Base-by-base conservation (phyloP, 2,888 invertebrate genomes). In the Malthinus flaveolus region DNA sequence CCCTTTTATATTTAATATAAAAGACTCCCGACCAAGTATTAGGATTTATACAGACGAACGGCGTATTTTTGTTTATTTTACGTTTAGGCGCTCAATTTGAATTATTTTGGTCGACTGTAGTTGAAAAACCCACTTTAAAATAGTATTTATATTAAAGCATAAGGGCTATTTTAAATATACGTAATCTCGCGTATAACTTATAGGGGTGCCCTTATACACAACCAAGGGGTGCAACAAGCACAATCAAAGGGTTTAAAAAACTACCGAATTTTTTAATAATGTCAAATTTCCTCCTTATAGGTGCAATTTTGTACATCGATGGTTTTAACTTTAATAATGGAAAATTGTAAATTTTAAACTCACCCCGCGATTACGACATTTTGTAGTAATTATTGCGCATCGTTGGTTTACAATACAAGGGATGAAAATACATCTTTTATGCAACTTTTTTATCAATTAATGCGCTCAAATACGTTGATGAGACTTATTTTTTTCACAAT, bases 131-230 rank as follows among this genome's bases (percentile, higher is more conserved):
- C 64, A 66, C 64, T 66, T 66, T 66, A 66, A 66, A 66, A 60
- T 66, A 64, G 66, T 65, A 65, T 66, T 66, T 66, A 65, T 65
- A 61, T 61, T 64, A 60, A 62, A 61, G 58, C 62, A 62, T 63
- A 63, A 62, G 67, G 68, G 66, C 62, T 67, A 68, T 67, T 68
- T 68, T 68, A 67, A 67, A 67, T 67, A 67, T 62, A 65, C 64
- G 67, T 67, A 66, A 67, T 66, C 66, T 67, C 62, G 58, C 50
- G 51, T 23, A 23, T 23, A 23, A 23, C 23, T 23, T 23, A 67
- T 67, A 64, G 63, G 67, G 67, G 65, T 57, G 61, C 67, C 67
- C 67, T 64, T 65, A 65, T 65, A 53, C 49, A 44, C 49, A 44
- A 12, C 49, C 39, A 47, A 54, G 63, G 23, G 56, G 60, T 51